phyloP scores from a whole-genome alignment of 2,113 vertebrate species.

The Gobiocypris rarus region DNA sequence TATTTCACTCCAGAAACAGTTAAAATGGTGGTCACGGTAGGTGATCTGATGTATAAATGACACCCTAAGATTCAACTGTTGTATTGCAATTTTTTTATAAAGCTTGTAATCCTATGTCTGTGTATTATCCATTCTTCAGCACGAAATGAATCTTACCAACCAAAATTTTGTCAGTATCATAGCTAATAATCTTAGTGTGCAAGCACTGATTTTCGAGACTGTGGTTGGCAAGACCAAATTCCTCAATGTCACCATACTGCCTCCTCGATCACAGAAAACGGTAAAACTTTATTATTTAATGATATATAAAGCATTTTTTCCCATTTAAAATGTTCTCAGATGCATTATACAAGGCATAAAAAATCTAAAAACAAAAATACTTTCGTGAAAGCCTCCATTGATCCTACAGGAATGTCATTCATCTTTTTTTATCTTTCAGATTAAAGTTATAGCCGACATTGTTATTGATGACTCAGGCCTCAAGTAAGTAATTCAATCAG shows the following conservation, averaged over 20 bases:
- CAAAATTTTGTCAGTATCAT: conserved; percentile 80
- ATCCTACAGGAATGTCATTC: not conserved
- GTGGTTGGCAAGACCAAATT: conserved; percentile 76
- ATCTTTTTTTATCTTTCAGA: not conserved
- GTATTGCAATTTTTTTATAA: not conserved
- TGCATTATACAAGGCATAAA: not conserved
- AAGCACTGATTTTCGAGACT: conserved; percentile 73
- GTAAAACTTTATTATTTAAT: conserved; percentile 68
- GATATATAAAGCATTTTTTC: not conserved
- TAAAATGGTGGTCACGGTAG: conserved; percentile 71
- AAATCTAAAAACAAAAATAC: not conserved
- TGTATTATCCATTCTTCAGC: conserved; percentile 66
- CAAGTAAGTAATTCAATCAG: conserved; percentile 63
- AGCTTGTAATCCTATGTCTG: not conserved
- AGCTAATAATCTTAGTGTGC: conserved; percentile 72
- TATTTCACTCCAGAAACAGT: conserved; percentile 70
- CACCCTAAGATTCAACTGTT: not conserved
- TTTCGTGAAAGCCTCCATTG: too few species aligned
- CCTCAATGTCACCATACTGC: conserved; percentile 69
- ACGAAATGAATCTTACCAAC: conserved; percentile 83
- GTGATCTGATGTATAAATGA: conserved; percentile 14
- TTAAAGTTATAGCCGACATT: conserved; percentile 57
- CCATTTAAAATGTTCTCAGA: not conserved
- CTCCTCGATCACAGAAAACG: conserved; percentile 68
- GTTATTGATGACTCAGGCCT: conserved; percentile 65